Percentiles rank a stretch among this genome's conserved stretches.
phyloP scores from a whole-genome alignment of 2,888 invertebrate genomes.

The Prostheceraeus crozeri region DNA sequence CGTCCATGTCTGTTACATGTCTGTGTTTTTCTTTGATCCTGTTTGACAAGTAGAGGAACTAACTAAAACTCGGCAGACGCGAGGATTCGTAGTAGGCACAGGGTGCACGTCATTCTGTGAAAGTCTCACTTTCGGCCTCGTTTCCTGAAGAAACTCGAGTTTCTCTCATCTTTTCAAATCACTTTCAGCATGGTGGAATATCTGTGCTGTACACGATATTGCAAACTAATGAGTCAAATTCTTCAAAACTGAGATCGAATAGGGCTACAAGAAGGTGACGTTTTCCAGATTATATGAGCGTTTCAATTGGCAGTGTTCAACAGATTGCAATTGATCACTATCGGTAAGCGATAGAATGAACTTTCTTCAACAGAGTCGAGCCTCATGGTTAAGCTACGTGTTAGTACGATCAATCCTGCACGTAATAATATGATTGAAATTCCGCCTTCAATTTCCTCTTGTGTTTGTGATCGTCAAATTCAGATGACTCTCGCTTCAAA shows the following conservation, averaged over 20 bases:
- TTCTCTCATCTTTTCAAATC: too few species aligned
- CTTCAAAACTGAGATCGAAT: neutral
- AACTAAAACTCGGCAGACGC: too few species aligned
- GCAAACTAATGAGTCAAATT: neutral
- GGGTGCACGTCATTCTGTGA: too few species aligned
- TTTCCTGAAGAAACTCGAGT: too few species aligned
- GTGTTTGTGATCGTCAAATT: neutral
- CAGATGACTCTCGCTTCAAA: neutral
- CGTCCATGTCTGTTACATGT: too few species aligned
- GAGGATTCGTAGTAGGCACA: too few species aligned
- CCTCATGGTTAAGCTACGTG: neutral
- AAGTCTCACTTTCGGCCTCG: too few species aligned
- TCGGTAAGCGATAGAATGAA: neutral
- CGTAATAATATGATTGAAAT: neutral
- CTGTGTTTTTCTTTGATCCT: too few species aligned
- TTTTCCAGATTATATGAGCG: constrained; percentile 5
- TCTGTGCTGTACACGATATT: neutral
- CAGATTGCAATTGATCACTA: constrained; percentile 25
- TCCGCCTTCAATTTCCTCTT: constrained; percentile 7
- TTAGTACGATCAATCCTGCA: constrained; percentile 6
- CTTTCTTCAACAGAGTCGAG: neutral
- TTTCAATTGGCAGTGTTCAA: constrained; percentile 10
- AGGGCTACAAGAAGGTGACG: neutral
- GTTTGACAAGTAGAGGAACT: too few species aligned
- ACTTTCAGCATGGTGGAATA: too few species aligned